A percentile compares a stretch with the other conserved stretches of the same genome.
Conservation (phyloP, 1,140 invertebrate genomes). For the Orchesella cincta region DNA sequence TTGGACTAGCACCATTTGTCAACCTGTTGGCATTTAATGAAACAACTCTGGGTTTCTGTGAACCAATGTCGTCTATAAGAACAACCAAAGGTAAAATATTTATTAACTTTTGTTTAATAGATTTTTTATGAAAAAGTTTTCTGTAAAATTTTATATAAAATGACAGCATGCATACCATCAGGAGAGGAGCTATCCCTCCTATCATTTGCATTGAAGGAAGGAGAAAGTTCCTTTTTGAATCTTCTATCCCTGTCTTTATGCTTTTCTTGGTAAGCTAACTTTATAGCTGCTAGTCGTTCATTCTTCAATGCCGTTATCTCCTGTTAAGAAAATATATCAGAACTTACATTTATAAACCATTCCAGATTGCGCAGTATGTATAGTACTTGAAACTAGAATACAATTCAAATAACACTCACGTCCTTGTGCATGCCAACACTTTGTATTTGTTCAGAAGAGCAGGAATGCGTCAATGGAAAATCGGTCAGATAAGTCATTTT, state of each 20-base stretch:
- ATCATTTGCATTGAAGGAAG: background rate
- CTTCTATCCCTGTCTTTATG: conserved; percentile 20
- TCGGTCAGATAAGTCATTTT: conserved; percentile 49
- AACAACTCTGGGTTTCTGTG: background rate
- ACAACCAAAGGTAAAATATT: too few relatives aligned
- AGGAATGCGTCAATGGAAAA: conserved; percentile 46
- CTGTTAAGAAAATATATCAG: conserved; percentile 9
- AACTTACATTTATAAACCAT: background rate
- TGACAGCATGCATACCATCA: background rate
- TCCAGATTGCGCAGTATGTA: too few relatives aligned
- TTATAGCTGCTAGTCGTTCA: conserved; percentile 50
- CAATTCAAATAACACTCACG: background rate
- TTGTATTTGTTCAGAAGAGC: conserved; percentile 41
- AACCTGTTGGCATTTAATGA: background rate
- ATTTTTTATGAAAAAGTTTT: too few relatives aligned
- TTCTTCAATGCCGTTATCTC: conserved; percentile 46
- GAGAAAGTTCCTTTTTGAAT: conserved; percentile 4
- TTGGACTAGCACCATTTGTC: conserved; percentile 39
- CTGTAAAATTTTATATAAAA: too few relatives aligned
- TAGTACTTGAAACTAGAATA: too few relatives aligned
- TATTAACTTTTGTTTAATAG: too few relatives aligned
- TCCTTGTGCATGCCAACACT: background rate
- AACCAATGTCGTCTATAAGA: background rate
- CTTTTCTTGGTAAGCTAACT: conserved; percentile 49
- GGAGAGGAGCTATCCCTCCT: conserved; percentile 5